Evolutionary conservation across 2,797 vertebrate genomes (phyloP).

Genomic region (Notolabrus celidotus): DNA sequence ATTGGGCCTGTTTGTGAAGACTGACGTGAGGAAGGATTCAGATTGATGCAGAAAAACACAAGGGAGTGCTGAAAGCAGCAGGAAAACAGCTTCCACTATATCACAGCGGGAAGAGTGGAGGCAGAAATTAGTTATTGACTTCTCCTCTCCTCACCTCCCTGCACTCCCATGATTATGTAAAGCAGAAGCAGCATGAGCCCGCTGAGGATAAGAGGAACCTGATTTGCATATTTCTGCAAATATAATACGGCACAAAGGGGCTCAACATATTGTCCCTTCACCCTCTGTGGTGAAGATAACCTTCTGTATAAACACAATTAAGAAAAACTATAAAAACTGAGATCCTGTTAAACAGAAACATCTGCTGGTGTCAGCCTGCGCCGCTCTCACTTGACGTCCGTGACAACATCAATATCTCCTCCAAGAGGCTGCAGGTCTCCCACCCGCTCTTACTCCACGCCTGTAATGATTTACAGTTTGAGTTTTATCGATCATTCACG

Average conservation of each 20-base stretch:
- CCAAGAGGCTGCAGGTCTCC: background rate
- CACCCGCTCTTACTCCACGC: background rate
- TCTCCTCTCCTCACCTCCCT: slow-evolving; percentile 17
- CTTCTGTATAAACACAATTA: background rate
- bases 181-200: slow-evolving; percentile 19
- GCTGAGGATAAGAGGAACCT: slow-evolving; percentile 2
- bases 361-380: background rate
- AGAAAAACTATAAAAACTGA: background rate
- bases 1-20: background rate
- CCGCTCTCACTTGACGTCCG: background rate
- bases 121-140: slow-evolving; percentile 54
- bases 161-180: slow-evolving; percentile 26
- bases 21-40: background rate
- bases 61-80: slow-evolving; percentile 32
- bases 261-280: background rate
- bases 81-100: slow-evolving; percentile 15
- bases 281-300: background rate
- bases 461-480: slow-evolving; percentile 14
- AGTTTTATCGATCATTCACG: slow-evolving; percentile 29
- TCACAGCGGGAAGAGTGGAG: slow-evolving; percentile 12
- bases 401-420: background rate
- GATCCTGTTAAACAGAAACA: background rate
- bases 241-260: background rate
- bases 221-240: slow-evolving; percentile 21
- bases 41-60: background rate